phyloP scores from a whole-genome alignment of 2,113 vertebrate species.

The Colius striatus region DNA sequence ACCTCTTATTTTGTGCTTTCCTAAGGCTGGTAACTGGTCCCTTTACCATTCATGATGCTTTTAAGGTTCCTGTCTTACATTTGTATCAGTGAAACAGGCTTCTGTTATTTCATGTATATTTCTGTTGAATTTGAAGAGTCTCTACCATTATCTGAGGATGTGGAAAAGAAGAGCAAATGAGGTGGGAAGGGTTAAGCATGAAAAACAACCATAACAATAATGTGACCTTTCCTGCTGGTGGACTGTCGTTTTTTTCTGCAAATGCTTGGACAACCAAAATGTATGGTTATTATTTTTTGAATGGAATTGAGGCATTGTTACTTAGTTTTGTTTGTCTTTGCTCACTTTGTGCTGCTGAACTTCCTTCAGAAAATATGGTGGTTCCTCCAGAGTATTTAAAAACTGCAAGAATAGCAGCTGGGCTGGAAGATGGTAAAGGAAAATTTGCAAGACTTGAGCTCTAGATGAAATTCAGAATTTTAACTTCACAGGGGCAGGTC shows the following conservation, averaged over 20 bases:
- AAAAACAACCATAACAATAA: neutral
- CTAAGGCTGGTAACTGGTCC: neutral
- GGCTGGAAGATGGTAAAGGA: neutral
- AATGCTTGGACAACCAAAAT: neutral
- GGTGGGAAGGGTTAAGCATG: neutral
- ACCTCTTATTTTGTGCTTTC: neutral
- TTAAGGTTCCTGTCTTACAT: rapidly evolving
- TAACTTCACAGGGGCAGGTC: neutral
- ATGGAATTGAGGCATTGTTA: neutral
- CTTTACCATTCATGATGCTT: neutral
- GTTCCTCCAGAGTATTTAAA: neutral
- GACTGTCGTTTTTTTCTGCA: neutral
- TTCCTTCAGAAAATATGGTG: neutral
- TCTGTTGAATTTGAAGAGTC: neutral
- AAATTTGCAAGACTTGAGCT: neutral
- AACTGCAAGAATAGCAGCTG: neutral
- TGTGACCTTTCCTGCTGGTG: neutral
- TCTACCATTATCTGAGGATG: neutral
- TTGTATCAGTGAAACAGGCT: neutral
- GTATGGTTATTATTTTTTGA: neutral
- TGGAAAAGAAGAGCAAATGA: neutral
- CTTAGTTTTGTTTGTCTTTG: constrained; percentile 14
- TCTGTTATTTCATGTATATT: neutral
- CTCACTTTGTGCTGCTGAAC: neutral
- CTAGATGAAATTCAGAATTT: neutral